Evolutionary conservation across 2,888 invertebrate genomes (phyloP).

Genomic region (Rhopalosiphum nymphaeae): DNA sequence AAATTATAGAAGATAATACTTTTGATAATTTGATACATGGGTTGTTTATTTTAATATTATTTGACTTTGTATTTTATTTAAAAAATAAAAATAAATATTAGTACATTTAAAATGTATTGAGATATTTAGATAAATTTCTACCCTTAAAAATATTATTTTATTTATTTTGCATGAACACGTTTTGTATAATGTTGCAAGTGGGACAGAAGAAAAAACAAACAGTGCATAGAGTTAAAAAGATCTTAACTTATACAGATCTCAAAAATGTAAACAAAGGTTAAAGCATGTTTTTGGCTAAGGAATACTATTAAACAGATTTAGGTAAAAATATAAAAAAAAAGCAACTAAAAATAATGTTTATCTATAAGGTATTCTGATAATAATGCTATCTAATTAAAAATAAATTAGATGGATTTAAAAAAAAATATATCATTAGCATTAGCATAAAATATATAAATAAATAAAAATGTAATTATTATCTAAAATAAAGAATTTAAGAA

Average conservation of each 20-base stretch:
- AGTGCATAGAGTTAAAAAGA: too few species aligned
- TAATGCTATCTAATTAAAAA: background rate
- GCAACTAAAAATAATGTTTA: background rate
- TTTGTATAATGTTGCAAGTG: too few species aligned
- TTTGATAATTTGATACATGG: too few species aligned
- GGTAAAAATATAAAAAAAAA: background rate
- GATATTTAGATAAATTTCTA: too few species aligned
- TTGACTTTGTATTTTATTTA: too few species aligned
- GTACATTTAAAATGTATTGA: too few species aligned
- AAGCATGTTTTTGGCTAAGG: background rate
- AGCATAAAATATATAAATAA: background rate
- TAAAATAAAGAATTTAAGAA: background rate
- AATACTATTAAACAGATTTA: background rate
- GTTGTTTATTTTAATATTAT: too few species aligned
- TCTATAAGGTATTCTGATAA: background rate
- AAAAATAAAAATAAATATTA: too few species aligned
- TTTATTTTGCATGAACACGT: too few species aligned
- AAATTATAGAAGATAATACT: too few species aligned
- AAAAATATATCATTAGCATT: background rate
- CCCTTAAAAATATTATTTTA: too few species aligned
- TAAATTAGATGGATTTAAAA: background rate
- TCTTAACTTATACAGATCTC: background rate
- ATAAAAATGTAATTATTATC: background rate
- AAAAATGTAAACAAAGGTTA: background rate
- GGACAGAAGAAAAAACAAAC: too few species aligned